A percentile compares a stretch with the other conserved stretches of the same genome.
phyloP scores from a whole-genome alignment of 2,888 invertebrate species.

The Prenolepis imparis region DNA sequence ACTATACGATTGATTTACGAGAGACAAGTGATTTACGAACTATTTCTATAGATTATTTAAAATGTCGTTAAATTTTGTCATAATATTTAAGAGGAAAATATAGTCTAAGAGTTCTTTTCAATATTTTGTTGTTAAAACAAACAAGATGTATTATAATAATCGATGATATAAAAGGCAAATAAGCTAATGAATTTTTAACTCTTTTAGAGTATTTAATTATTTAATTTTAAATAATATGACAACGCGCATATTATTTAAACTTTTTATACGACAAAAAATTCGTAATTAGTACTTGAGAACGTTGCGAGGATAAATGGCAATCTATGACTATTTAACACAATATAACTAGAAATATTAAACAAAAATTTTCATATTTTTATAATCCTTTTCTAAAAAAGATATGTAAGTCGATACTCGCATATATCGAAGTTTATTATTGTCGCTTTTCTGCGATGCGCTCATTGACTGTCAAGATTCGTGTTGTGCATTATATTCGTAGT shows the following conservation, averaged over 20 bases:
- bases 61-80: background rate
- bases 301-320: background rate
- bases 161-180: background rate
- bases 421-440: too few relatives aligned
- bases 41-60: background rate
- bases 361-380: background rate
- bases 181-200: background rate
- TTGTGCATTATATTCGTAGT: too few relatives aligned
- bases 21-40: background rate
- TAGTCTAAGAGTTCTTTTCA: background rate
- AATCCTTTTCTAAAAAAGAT: too few relatives aligned
- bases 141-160: background rate
- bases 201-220: background rate
- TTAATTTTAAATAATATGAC: background rate
- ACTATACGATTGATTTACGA: background rate
- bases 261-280: background rate
- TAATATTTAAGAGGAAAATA: background rate
- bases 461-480: too few relatives aligned
- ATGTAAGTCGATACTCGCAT: too few relatives aligned
- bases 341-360: background rate
- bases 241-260: background rate
- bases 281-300: background rate
- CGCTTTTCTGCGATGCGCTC: too few relatives aligned
- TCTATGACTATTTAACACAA: background rate
- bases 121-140: background rate